phyloP scores from a whole-genome alignment of 1,140 invertebrate genomes.

The Subanguina moxae region DNA sequence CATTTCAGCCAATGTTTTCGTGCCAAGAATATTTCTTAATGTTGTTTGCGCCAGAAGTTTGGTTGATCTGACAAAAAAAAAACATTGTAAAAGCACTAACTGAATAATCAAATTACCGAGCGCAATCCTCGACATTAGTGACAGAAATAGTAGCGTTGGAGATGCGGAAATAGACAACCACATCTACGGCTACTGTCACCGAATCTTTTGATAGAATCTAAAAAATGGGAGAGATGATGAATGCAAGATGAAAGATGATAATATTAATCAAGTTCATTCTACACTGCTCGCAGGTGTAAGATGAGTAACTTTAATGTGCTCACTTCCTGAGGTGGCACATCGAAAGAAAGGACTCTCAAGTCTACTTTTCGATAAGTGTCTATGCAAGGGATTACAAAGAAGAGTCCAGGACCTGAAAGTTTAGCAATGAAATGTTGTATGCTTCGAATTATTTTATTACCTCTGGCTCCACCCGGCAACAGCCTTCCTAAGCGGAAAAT shows the following conservation, averaged over 20 bases:
- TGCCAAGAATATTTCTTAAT: constrained; percentile 80
- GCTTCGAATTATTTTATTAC: constrained; percentile 51
- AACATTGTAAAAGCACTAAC: no score
- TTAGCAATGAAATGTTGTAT: constrained; percentile 1
- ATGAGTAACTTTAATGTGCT: constrained; percentile 61
- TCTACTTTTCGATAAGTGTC: constrained; percentile 77
- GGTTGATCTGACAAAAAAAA: constrained; percentile 69
- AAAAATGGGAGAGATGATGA: no score
- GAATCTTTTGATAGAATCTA: constrained; percentile 66
- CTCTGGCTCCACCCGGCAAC: constrained; percentile 81
- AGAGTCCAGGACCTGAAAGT: constrained; percentile 65
- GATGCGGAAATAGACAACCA: constrained; percentile 86
- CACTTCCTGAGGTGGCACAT: constrained; percentile 81
- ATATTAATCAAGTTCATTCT: no score
- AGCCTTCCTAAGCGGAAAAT: constrained; percentile 81
- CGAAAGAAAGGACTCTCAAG: constrained; percentile 69
- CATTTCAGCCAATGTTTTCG: constrained; percentile 62
- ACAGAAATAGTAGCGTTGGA: constrained; percentile 73
- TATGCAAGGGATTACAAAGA: constrained; percentile 81
- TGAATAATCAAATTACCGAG: constrained; percentile 47
- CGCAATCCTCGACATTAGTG: constrained; percentile 75
- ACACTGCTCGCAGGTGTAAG: no score
- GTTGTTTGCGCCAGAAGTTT: constrained; percentile 76
- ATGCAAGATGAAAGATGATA: no score
- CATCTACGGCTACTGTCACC: constrained; percentile 61